Conservation (phyloP, 2,797 vertebrate genomes). For the Knipowitschia caucasica region DNA sequence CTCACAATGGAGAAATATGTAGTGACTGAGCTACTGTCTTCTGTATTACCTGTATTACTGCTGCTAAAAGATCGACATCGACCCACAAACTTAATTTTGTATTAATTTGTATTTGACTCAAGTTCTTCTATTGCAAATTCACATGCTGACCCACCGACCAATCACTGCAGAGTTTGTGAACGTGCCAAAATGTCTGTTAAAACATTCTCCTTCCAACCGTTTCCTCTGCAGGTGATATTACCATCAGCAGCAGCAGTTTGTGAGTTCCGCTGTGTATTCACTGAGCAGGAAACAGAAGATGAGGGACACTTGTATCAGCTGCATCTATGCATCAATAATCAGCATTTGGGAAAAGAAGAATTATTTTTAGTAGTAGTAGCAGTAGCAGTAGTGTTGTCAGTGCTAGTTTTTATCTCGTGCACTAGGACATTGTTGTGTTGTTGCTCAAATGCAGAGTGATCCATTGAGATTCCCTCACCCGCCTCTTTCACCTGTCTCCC, state of each 20-base stretch:
- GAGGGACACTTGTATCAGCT: no score
- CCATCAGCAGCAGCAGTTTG: not conserved
- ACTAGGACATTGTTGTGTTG: not conserved
- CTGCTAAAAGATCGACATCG: no score
- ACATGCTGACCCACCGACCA: not conserved
- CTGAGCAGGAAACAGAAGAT: not conserved
- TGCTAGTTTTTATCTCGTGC: conserved; percentile 11
- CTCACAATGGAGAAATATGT: no score
- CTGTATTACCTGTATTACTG: not conserved
- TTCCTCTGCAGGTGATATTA: not conserved
- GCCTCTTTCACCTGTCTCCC: no score
- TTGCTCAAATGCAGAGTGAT: not conserved
- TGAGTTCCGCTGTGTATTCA: not conserved
- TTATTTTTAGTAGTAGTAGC: no score
- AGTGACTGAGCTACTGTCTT: not conserved
- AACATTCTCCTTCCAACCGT: not conserved
- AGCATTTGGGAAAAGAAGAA: no score
- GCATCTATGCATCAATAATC: no score
- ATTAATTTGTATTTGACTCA: no score
- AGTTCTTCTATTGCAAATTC: no score
- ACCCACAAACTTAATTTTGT: not conserved
- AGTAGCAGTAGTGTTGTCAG: conserved; percentile 8
- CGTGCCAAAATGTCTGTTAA: not conserved
- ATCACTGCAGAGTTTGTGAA: not conserved
- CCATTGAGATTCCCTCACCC: no score